These are phyloP conservation scores for Poeciliopsis occidentalis DNA, from an alignment of 2,113 vertebrate species.

Conservation along the genomic window DNA sequence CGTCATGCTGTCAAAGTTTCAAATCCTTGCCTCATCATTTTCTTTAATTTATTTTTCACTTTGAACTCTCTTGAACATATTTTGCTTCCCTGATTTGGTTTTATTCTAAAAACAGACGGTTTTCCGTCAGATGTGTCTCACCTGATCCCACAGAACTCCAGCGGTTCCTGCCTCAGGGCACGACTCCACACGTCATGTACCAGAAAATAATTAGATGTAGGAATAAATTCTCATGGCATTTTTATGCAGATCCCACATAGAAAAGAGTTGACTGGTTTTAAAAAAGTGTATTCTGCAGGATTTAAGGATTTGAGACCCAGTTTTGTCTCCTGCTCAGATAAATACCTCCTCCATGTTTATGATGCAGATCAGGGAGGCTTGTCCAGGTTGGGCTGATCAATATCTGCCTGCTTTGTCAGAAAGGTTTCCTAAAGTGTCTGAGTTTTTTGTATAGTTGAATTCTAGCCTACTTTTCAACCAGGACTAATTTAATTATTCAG, in stretches of 20 bases:
- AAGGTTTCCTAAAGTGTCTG: too few relatives aligned
- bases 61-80: conserved; percentile 1
- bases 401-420: too few relatives aligned
- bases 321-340: neutral
- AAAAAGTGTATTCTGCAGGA: neutral
- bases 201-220: neutral
- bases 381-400: too few relatives aligned
- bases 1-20: neutral
- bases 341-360: neutral
- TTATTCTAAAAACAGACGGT: neutral
- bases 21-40: conserved; percentile 3
- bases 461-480: too few relatives aligned
- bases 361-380: neutral
- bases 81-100: neutral
- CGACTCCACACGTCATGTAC: neutral
- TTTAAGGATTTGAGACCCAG: neutral
- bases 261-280: neutral
- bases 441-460: too few relatives aligned
- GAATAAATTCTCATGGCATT: neutral
- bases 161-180: neutral
- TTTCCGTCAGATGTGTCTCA: neutral
- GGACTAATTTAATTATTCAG: too few relatives aligned
- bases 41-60: neutral
- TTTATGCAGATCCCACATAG: neutral
- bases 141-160: neutral